These are phyloP conservation scores for Quiscalus mexicanus DNA, from an alignment of 2,113 vertebrate species.

Conservation along the genomic window DNA sequence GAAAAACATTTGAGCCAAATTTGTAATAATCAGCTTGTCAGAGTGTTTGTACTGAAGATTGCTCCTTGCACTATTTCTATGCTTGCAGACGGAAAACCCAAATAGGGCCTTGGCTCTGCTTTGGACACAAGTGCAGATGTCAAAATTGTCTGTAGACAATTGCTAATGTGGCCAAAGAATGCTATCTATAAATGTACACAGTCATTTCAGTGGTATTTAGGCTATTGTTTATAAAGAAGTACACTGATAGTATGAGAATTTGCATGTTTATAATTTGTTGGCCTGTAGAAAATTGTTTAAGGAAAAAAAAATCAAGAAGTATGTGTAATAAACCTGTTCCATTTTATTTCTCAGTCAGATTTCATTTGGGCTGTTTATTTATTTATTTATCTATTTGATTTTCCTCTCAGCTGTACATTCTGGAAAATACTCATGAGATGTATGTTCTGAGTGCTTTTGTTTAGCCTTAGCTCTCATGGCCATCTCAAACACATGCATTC, in stretches of 20 bases:
- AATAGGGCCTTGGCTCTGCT: background rate
- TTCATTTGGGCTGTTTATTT: background rate
- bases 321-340: background rate
- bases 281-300: background rate
- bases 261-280: background rate
- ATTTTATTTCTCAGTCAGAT: background rate
- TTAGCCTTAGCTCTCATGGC: background rate
- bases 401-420: background rate
- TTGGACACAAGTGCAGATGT: background rate
- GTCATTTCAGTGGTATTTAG: background rate
- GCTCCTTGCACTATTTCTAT: background rate
- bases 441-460: background rate
- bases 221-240: background rate
- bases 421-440: background rate
- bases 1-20: background rate
- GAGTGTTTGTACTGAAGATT: background rate
- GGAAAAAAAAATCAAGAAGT: background rate
- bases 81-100: background rate
- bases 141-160: background rate
- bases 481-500: background rate
- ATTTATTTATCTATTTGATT: background rate
- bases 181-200: background rate
- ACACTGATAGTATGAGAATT: background rate
- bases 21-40: background rate
- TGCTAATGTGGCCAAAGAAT: background rate